These are phyloP conservation scores for Notocelia uddmanniana DNA, from an alignment of 2,888 invertebrate species.

Conservation along the genomic window DNA sequence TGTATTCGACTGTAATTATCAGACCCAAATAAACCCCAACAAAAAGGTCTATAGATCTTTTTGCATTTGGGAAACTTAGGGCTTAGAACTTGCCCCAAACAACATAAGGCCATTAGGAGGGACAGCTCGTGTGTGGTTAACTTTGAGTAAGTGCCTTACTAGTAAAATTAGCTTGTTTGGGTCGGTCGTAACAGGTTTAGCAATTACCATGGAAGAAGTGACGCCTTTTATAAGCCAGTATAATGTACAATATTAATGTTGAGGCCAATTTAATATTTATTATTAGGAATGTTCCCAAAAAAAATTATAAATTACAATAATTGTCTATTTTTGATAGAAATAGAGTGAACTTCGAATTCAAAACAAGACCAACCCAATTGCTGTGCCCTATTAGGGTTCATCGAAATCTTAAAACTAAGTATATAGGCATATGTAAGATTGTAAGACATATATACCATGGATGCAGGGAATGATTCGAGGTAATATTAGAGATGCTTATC, in stretches of 20 bases:
- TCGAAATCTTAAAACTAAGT: no score
- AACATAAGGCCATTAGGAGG: slow-evolving; percentile 58
- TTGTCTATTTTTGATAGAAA: no score
- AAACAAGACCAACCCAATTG: no score
- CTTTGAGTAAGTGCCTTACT: slow-evolving; percentile 44
- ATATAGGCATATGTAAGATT: no score
- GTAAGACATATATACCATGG: no score
- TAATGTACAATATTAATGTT: neutral
- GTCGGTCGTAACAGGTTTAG: slow-evolving; percentile 26
- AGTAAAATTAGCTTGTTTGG: slow-evolving; percentile 39
- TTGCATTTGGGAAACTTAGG: slow-evolving; percentile 48
- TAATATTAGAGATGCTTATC: no score
- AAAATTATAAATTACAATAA: no score
- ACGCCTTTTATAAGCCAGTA: neutral
- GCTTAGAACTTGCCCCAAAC: slow-evolving; percentile 54
- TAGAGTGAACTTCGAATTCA: no score
- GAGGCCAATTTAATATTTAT: neutral
- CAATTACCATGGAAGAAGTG: slow-evolving; percentile 19
- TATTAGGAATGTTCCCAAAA: no score
- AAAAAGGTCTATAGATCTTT: slow-evolving; percentile 46
- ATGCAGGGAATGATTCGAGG: no score
- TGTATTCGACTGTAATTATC: slow-evolving; percentile 29
- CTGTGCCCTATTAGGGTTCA: no score
- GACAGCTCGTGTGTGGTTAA: slow-evolving; percentile 48
- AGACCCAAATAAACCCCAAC: slow-evolving; percentile 36